Conservation (phyloP, 2,797 vertebrate genomes). For the Mionectes olivaceus region DNA sequence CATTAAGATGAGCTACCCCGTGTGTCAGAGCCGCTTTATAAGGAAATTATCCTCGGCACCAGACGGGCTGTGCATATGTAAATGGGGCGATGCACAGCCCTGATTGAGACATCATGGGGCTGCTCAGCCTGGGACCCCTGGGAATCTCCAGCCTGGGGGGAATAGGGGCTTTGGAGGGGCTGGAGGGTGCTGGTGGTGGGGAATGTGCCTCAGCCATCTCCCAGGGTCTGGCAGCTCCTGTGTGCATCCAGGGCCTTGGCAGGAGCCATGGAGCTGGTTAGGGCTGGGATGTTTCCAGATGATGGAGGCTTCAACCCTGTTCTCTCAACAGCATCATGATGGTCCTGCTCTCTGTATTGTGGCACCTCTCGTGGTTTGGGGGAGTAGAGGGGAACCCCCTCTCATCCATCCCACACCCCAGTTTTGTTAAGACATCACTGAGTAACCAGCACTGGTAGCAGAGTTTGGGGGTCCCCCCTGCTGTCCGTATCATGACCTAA, state of each 20-base stretch:
- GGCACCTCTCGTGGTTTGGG: not conserved
- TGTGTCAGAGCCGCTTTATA: not conserved
- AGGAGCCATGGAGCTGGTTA: not conserved
- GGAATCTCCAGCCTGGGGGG: not conserved
- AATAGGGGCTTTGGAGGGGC: accelerated
- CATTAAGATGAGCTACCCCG: not conserved
- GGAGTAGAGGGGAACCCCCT: not conserved
- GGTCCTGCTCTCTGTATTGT: not conserved
- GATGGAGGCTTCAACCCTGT: accelerated
- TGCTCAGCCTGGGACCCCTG: not conserved
- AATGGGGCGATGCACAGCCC: not conserved
- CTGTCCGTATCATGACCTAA: not conserved
- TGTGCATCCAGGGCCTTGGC: not conserved
- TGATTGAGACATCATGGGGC: conserved; percentile 29
- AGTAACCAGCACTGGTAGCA: accelerated
- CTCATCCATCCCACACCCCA: not conserved
- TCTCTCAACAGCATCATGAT: accelerated
- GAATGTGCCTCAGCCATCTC: not conserved
- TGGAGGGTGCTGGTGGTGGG: not conserved
- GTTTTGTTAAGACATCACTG: not conserved
- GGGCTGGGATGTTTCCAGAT: not conserved
- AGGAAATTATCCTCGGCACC: not conserved
- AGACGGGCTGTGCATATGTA: not conserved
- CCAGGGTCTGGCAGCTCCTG: not conserved
- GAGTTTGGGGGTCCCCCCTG: not conserved